Conservation (phyloP, 2,888 invertebrate genomes). For the Spodoptera picta region DNA sequence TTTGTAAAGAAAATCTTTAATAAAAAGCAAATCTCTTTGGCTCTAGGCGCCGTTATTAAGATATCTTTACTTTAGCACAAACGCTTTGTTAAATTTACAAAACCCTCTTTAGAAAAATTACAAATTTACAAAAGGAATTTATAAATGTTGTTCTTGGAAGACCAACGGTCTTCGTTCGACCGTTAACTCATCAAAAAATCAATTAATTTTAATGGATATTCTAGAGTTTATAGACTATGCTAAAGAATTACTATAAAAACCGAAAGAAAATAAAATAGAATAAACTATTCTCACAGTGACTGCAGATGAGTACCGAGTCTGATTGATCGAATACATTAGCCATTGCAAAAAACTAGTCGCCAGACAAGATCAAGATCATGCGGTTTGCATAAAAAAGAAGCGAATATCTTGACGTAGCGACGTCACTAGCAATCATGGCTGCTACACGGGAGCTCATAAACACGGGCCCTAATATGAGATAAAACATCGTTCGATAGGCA, state of each 20-base stretch:
- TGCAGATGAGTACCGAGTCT: constrained; percentile 29
- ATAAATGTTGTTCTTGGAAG: constrained; percentile 15
- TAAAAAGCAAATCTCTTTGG: constrained; percentile 9
- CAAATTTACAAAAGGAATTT: no score
- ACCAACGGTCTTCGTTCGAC: neutral
- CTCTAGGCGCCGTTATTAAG: no score
- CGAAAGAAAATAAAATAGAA: constrained; percentile 9
- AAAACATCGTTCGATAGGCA: constrained; percentile 44
- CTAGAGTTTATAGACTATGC: constrained; percentile 26
- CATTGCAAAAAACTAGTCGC: constrained; percentile 33
- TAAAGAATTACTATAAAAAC: constrained; percentile 12
- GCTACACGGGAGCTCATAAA: constrained; percentile 42
- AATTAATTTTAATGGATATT: constrained; percentile 40
- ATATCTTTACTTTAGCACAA: constrained; percentile 12
- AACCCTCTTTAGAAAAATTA: neutral
- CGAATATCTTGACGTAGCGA: constrained; percentile 36
- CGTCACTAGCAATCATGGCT: constrained; percentile 40
- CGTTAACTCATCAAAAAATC: constrained; percentile 35
- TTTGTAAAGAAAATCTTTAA: constrained; percentile 28
- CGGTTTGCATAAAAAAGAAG: constrained; percentile 45
- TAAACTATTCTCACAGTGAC: constrained; percentile 28
- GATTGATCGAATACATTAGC: constrained; percentile 40
- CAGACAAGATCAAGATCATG: constrained; percentile 16
- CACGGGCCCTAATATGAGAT: constrained; percentile 41
- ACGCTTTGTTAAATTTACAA: constrained; percentile 8